These are phyloP conservation scores for Pseudococcus longispinus DNA, from an alignment of 2,888 invertebrate genomes.

Conservation along the genomic window DNA sequence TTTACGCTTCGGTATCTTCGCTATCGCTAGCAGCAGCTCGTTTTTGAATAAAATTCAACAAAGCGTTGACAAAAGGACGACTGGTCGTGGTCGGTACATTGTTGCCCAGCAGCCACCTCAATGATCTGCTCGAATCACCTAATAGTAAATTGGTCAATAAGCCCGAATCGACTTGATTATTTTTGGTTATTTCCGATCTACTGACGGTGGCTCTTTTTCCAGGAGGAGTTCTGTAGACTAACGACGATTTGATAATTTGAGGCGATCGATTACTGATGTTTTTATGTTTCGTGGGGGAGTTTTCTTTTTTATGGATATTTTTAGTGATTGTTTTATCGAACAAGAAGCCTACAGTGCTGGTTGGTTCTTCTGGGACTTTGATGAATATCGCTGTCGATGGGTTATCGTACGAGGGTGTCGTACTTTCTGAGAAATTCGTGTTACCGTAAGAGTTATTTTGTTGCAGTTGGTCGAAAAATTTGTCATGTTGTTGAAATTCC, in stretches of 20 bases:
- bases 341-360: constrained; percentile 46
- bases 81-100: constrained; percentile 28
- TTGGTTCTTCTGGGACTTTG: constrained; percentile 46
- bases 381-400: constrained; percentile 42
- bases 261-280: constrained; percentile 40
- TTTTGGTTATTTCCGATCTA: not conserved
- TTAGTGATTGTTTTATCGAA: constrained; percentile 50
- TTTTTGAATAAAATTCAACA: constrained; percentile 49
- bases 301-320: constrained; percentile 49
- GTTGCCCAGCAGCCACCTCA: constrained; percentile 34
- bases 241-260: constrained; percentile 49
- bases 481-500: constrained; percentile 44
- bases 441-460: not conserved
- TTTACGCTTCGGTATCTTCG: not conserved
- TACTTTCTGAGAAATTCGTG: not conserved
- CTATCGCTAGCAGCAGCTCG: not conserved
- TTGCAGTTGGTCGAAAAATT: constrained; percentile 47
- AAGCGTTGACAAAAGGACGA: constrained; percentile 43
- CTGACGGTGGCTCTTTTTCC: constrained; percentile 49
- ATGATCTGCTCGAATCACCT: constrained; percentile 2
- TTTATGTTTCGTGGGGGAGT: not conserved
- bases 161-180: constrained; percentile 21
- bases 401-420: not conserved
- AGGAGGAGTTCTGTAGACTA: constrained; percentile 53
- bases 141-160: not conserved